Evolutionary conservation across 1,140 invertebrate genomes (phyloP).

Genomic region (Ceratina calcarata): DNA sequence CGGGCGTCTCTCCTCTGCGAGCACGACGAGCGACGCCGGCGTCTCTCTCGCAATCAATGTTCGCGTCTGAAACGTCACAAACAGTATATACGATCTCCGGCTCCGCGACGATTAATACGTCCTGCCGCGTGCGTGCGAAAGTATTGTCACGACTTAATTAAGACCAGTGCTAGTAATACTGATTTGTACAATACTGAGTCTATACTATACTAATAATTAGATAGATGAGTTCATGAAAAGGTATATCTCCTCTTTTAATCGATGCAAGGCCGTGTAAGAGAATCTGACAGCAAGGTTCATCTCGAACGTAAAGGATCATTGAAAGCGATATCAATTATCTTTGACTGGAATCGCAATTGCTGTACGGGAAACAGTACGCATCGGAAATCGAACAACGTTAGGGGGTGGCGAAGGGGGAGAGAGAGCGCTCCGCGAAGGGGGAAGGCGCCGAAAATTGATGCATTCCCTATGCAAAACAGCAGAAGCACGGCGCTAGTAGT

Average conservation of each 20-base stretch:
- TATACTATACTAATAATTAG: too few relatives aligned
- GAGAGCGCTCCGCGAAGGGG: constrained; percentile 40
- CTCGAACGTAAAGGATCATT: constrained; percentile 23
- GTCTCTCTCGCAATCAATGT: constrained; percentile 78
- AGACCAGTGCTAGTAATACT: background rate
- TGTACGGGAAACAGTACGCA: background rate
- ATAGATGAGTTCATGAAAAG: too few relatives aligned
- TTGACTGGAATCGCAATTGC: constrained; percentile 49
- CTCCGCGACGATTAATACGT: constrained; percentile 50
- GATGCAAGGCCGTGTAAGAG: constrained; percentile 9
- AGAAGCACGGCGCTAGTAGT: constrained; percentile 58
- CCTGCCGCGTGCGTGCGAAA: constrained; percentile 31
- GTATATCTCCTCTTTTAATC: too few relatives aligned
- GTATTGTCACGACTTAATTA: constrained; percentile 45
- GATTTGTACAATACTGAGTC: too few relatives aligned
- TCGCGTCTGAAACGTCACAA: constrained; percentile 71
- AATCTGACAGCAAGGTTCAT: constrained; percentile 1
- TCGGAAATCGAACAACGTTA: constrained; percentile 22
- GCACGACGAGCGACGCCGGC: constrained; percentile 64
- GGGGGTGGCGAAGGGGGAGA: background rate
- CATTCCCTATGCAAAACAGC: constrained; percentile 72
- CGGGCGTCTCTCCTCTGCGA: constrained; percentile 65
- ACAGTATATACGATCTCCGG: constrained; percentile 53
- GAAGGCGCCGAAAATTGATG: constrained; percentile 73
- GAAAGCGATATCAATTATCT: constrained; percentile 62